Evolutionary conservation across 2,113 vertebrate genomes (phyloP).

Genomic region (Lichenostomus cassidix): DNA sequence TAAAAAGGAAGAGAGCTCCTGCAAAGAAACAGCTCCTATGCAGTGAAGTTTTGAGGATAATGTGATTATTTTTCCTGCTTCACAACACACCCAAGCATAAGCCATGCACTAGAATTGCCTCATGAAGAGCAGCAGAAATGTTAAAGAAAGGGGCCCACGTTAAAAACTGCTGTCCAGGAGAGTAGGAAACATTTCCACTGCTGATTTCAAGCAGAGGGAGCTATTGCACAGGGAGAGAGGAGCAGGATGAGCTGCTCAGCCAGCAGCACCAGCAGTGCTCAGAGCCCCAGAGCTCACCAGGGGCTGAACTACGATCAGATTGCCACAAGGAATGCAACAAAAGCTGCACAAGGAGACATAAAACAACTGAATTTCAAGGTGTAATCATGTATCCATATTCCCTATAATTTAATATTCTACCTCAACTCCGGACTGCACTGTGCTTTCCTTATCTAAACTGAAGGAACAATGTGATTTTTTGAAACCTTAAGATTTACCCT

Average conservation of each 20-base stretch:
- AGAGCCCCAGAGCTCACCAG: background rate
- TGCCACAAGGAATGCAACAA: background rate
- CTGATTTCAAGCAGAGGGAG: conserved; percentile 80
- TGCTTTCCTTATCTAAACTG: background rate
- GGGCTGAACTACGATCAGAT: background rate
- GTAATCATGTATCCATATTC: background rate
- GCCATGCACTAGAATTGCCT: background rate
- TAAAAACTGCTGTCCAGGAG: background rate
- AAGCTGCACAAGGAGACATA: conserved; percentile 12
- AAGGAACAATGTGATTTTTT: background rate
- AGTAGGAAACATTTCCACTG: conserved; percentile 31
- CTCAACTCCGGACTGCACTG: background rate
- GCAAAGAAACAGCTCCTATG: background rate
- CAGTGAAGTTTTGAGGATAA: background rate
- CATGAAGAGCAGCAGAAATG: background rate
- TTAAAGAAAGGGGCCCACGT: background rate
- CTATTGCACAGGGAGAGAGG: conserved; percentile 73
- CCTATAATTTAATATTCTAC: background rate
- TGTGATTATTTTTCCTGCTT: background rate
- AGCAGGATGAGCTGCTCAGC: background rate
- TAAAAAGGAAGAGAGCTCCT: background rate
- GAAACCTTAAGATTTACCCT: background rate
- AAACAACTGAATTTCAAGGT: conserved; percentile 4
- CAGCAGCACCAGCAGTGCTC: background rate
- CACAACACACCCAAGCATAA: background rate